Percentiles rank a stretch among this genome's conserved stretches.
Conservation (phyloP, 2,113 vertebrate species). For the Murina feae region DNA sequence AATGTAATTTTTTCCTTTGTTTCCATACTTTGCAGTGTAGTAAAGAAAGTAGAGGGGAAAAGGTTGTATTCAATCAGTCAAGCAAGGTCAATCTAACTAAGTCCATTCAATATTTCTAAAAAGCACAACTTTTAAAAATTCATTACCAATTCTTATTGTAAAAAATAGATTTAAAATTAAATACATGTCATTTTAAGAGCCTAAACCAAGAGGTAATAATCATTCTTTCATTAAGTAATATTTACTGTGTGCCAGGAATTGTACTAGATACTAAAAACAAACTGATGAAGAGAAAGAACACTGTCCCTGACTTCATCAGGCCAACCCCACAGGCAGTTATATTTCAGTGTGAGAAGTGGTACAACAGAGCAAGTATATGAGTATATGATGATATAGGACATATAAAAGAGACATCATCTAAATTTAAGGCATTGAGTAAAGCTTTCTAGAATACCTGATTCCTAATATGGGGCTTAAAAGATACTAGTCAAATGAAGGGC, state of each 20-base stretch:
- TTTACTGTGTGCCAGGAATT: neutral
- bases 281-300: neutral
- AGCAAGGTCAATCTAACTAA: neutral
- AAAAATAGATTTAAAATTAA: slow-evolving; percentile 23
- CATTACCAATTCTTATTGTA: neutral
- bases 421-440: neutral
- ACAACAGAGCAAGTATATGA: neutral
- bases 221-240: neutral
- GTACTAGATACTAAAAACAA: neutral
- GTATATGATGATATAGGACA: neutral
- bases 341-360: neutral
- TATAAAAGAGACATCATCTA: neutral
- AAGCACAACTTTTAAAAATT: neutral
- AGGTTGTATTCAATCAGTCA: neutral
- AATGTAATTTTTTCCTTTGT: neutral
- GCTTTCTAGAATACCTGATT: neutral
- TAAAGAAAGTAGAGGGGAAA: neutral
- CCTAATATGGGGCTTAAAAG: neutral
- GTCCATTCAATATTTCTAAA: neutral
- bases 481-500: neutral
- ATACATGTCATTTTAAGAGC: neutral
- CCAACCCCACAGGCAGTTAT: neutral
- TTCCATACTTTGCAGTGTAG: neutral
- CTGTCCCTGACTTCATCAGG: neutral
- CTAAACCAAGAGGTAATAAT: neutral